phyloP scores from a whole-genome alignment of 2,797 vertebrate species.

The Muraenolepis orangiensis region DNA sequence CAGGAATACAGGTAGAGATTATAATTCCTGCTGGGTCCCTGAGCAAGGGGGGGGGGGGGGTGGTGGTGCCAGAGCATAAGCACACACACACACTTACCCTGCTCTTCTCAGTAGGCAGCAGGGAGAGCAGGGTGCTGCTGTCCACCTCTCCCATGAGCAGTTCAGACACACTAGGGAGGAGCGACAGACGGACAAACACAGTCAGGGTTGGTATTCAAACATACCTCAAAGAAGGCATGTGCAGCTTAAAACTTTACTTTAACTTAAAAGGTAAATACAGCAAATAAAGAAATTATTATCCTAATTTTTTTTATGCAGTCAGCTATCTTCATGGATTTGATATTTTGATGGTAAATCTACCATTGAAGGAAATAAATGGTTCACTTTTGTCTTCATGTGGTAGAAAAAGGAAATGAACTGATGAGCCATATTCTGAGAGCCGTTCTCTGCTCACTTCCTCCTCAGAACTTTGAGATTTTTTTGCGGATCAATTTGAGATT shows the following conservation, averaged over 20 bases:
- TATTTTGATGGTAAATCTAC: not conserved
- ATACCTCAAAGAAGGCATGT: not conserved
- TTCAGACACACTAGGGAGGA: constrained; percentile 83
- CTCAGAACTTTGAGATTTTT: constrained; percentile 1
- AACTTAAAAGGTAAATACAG: too few relatives aligned
- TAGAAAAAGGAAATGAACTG: constrained; percentile 62
- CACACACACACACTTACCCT: constrained; percentile 75
- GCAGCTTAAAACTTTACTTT: too few relatives aligned
- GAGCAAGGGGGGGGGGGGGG: too few relatives aligned
- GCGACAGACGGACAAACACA: not conserved
- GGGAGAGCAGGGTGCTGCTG: constrained; percentile 90
- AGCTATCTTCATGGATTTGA: not conserved
- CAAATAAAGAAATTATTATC: too few relatives aligned
- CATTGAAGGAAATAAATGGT: too few relatives aligned
- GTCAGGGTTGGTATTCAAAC: not conserved
- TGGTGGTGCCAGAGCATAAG: not conserved
- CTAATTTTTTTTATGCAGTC: not conserved
- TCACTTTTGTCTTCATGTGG: constrained; percentile 24
- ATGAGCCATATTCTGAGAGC: constrained; percentile 46
- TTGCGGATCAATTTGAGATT: not conserved
- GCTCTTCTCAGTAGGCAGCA: constrained; percentile 87
- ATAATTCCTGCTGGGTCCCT: not conserved
- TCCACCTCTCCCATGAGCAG: constrained; percentile 97
- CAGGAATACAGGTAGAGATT: not conserved
- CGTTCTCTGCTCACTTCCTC: constrained; percentile 66